These are phyloP conservation scores for Acropora tenuis DNA, from an alignment of 64 coral and sea anemone genomes.

Conservation along the genomic window DNA sequence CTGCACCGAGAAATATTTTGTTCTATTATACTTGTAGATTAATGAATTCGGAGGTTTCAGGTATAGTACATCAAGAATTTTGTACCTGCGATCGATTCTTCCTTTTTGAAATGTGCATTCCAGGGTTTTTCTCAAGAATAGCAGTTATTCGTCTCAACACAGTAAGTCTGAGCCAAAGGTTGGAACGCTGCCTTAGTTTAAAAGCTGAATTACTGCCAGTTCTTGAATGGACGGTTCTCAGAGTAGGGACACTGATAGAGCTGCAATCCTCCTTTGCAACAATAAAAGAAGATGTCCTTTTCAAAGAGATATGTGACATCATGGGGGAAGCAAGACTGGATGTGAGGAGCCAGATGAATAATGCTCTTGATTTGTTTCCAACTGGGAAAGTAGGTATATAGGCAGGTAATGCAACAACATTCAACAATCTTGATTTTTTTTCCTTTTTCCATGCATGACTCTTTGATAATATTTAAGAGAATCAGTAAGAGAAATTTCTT, in stretches of 20 bases:
- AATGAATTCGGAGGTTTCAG: too few relatives aligned
- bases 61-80: too few relatives aligned
- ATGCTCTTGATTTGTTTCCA: not conserved
- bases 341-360: not conserved
- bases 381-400: not conserved
- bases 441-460: too few relatives aligned
- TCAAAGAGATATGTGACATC: not conserved
- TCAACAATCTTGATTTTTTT: too few relatives aligned
- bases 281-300: not conserved
- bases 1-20: too few relatives aligned
- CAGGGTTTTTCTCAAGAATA: not conserved
- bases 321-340: conserved; percentile 1
- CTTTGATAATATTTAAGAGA: too few relatives aligned
- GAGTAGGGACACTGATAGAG: conserved; percentile 3
- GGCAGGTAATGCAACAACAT: too few relatives aligned
- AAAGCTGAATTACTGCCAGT: not conserved
- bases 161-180: not conserved
- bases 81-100: too few relatives aligned
- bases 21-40: too few relatives aligned
- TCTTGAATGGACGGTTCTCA: not conserved
- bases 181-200: not conserved
- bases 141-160: not conserved
- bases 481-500: too few relatives aligned
- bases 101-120: too few relatives aligned
- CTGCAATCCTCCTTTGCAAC: not conserved